Evolutionary conservation across 2,113 vertebrate species (phyloP), one percentile per base, ranked within the genome.

Genomic region (Pteropus alecto): DNA sequence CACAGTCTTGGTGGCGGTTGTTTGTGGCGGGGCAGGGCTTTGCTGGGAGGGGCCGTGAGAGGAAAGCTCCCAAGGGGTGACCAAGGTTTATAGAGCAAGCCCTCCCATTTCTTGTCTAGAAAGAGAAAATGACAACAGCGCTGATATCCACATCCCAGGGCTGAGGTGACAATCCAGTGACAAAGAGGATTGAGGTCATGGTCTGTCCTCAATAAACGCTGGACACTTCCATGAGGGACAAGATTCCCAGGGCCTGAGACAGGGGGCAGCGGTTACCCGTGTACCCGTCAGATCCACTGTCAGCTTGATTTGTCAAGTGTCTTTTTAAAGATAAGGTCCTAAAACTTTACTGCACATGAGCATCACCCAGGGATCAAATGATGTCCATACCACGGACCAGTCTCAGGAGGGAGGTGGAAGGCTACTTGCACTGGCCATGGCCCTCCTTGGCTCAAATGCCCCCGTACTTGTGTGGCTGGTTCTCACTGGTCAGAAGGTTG

Each of bases 251-350:
- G 77, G 48, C 60, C 41, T 67, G 15, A n/a, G 38, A 56, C 2
- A 51, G 24, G 18, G 26, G 18, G 54, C n/a, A 7, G 43, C 14
- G 33, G 41, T 33, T 21, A 67, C 14, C 10, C 0, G 19, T 8
- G 10, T 7, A 46, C 26, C 51, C 10, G 33, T 33, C 19, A 19
- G 28, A 1, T 51, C 48, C 56, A 67, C 33, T 0, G 0, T 13
- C 35, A 18, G 58, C 24, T 76, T 28, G 35, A 24, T 58, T 18
- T 58, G 63, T 61, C 30, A 51, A 71, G 74, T 30, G 85, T 46
- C 77, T 83, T 89, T 87, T 87, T 61, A 71, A 88, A 60, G 77
- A 14, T 4, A 1, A 88, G 43, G 56, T 81, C n/a, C 43, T 88
- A 54, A 81, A 71, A 24, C 2, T 43, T 35, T 70, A 26, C 38